Conservation (phyloP, 2,797 vertebrate genomes). For the Sciurus carolinensis region DNA sequence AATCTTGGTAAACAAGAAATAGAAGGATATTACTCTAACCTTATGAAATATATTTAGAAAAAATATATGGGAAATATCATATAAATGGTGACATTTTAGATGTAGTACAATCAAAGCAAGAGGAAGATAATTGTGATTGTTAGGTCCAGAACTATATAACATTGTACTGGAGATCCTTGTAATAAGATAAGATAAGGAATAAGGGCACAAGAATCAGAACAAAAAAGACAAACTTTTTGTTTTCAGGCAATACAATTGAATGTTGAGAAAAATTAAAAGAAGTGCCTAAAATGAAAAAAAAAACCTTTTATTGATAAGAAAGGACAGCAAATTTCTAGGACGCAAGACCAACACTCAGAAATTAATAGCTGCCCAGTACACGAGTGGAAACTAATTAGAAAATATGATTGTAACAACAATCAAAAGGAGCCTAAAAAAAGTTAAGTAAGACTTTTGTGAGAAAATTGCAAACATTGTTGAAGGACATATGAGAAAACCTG, state of each 20-base stretch:
- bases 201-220: not conserved
- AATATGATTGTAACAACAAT: slow-evolving; percentile 33
- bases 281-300: not conserved
- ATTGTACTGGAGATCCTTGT: not conserved
- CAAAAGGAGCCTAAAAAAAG: slow-evolving; percentile 2
- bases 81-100: slow-evolving; percentile 45
- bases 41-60: slow-evolving; percentile 53
- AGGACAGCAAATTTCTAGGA: not conserved
- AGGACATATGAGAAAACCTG: slow-evolving; percentile 36
- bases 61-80: not conserved
- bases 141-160: not conserved
- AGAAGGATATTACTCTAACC: not conserved
- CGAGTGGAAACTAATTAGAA: slow-evolving; percentile 56
- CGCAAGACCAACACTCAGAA: slow-evolving; percentile 10
- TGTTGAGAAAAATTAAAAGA: slow-evolving; percentile 52
- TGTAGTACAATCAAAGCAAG: not conserved
- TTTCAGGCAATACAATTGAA: not conserved
- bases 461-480: slow-evolving; percentile 54
- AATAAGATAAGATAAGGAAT: not conserved
- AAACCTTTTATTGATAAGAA: slow-evolving; percentile 48
- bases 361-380: slow-evolving; percentile 45
- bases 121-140: not conserved
- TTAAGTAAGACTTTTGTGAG: slow-evolving; percentile 13
- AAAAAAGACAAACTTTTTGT: not conserved
- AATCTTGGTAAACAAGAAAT: slow-evolving; percentile 53